Evolutionary conservation across 1,140 invertebrate genomes (phyloP), one percentile per base, ranked within the genome.

Genomic region (Anthonomus grandis): DNA sequence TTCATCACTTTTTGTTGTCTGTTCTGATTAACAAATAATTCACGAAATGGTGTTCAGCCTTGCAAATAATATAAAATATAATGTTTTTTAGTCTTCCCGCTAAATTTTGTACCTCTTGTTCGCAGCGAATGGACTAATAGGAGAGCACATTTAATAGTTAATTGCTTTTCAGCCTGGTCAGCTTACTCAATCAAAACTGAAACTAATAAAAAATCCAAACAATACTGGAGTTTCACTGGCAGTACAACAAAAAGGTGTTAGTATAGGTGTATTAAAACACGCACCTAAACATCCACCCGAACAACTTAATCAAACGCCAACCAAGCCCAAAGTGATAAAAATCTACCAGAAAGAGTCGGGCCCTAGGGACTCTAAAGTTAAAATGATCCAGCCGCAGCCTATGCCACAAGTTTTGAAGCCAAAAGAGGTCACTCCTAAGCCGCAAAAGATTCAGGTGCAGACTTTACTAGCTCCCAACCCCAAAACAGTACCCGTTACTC

Each of bases 111-210:
- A n/a, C n/a, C n/a, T n/a, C n/a, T n/a, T n/a, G n/a, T n/a, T n/a
- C n/a, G n/a, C n/a, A n/a, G n/a, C n/a, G n/a, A n/a, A n/a, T n/a
- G n/a, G n/a, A n/a, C n/a, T n/a, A n/a, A n/a, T n/a, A n/a, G n/a
- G n/a, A n/a, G n/a, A n/a, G n/a, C n/a, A n/a, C 1, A n/a, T 41
- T 41, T 41, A 1, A 3, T 45, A 5, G 13, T 21, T 17, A 10
- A 4, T 13, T 27, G 15, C 41, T 48, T 59, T 56, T 46, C 22
- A 67, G 60, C 23, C 59, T 12, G 55, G 56, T 22, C 58, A 61
- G 27, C 42, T 67, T 8, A 62, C 65, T 5, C 72, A 71, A 50
- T 70, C 72, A 5, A 71, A 70, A 54, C 42, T 74, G 6, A 70
- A 71, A 63, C 13, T 73, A 5, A 50, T 74, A 1, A 74, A 71